These are phyloP conservation scores for Heliconius ismenius DNA, from an alignment of 2,888 invertebrate species.

Conservation along the genomic window DNA sequence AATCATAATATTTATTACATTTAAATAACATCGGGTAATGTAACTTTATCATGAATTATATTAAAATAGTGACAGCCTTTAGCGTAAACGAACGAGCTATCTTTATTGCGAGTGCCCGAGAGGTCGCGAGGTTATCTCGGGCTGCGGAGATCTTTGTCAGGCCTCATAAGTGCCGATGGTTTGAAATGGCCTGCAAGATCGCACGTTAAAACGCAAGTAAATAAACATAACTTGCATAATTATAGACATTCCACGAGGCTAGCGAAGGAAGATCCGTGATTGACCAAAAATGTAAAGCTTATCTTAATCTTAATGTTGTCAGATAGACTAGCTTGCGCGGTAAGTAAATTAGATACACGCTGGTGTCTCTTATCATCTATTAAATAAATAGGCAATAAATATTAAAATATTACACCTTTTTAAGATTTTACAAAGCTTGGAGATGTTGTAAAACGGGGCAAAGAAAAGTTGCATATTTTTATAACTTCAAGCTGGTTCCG, in stretches of 20 bases:
- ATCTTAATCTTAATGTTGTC: slow-evolving; percentile 56
- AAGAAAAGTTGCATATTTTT: background rate
- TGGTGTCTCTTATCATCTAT: background rate
- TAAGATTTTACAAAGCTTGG: background rate
- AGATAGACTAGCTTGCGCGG: slow-evolving; percentile 48
- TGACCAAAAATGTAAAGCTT: slow-evolving; percentile 55
- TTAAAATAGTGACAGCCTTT: slow-evolving; percentile 34
- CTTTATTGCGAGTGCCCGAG: slow-evolving; percentile 57
- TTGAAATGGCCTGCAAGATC: slow-evolving; percentile 45
- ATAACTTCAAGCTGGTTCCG: background rate
- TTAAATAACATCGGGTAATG: background rate
- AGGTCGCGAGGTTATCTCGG: slow-evolving; percentile 59
- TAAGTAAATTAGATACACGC: slow-evolving; percentile 30
- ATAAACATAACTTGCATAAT: slow-evolving; percentile 44
- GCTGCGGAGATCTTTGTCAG: slow-evolving; percentile 62
- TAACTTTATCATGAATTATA: slow-evolving; percentile 26
- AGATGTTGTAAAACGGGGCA: background rate
- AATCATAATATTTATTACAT: background rate
- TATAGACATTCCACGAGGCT: slow-evolving; percentile 44
- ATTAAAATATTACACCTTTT: background rate
- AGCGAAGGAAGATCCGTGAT: slow-evolving; percentile 50
- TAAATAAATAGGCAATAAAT: background rate
- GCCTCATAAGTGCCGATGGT: slow-evolving; percentile 53
- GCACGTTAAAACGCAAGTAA: slow-evolving; percentile 37
- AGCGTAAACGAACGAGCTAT: slow-evolving; percentile 47